A percentile compares a stretch with the other conserved stretches of the same genome.
Evolutionary conservation across 2,888 invertebrate species (phyloP).

Genomic region (Pegoplata infirma): DNA sequence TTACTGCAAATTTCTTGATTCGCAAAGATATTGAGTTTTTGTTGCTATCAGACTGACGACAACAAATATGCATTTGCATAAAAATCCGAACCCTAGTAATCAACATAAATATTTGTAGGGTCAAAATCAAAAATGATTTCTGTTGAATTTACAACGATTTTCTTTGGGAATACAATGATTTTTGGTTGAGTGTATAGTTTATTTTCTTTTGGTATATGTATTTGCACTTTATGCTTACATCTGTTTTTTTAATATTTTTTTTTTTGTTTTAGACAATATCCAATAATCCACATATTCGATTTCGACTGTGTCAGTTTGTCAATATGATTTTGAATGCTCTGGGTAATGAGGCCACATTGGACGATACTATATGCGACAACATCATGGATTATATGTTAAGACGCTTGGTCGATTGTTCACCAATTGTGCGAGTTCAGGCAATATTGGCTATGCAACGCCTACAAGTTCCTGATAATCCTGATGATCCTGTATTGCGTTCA

Average conservation of each 20-base stretch:
- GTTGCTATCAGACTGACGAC: too few relatives aligned
- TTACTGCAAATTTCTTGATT: too few relatives aligned
- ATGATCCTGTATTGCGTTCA: conserved; percentile 86
- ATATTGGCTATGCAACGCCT: conserved; percentile 87
- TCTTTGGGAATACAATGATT: too few relatives aligned
- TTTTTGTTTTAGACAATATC: conserved; percentile 76
- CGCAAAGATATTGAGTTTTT: too few relatives aligned
- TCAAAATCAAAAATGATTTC: too few relatives aligned
- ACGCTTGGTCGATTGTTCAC: conserved; percentile 85
- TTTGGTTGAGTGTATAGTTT: too few relatives aligned
- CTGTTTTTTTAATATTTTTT: background rate
- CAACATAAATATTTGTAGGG: too few relatives aligned
- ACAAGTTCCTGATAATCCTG: conserved; percentile 86
- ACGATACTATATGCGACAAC: conserved; percentile 86
- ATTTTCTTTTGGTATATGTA: background rate
- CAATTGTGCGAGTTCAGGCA: conserved; percentile 88
- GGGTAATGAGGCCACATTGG: conserved; percentile 86
- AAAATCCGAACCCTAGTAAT: too few relatives aligned
- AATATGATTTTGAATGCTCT: conserved; percentile 86
- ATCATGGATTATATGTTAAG: conserved; percentile 85
- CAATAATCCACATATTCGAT: conserved; percentile 81
- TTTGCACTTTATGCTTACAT: background rate
- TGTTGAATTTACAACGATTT: too few relatives aligned
- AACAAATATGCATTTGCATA: too few relatives aligned
- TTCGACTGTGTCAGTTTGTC: conserved; percentile 87